Evolutionary conservation across 1,140 invertebrate genomes (phyloP).

Genomic region (Pseudobourletiella spinata): DNA sequence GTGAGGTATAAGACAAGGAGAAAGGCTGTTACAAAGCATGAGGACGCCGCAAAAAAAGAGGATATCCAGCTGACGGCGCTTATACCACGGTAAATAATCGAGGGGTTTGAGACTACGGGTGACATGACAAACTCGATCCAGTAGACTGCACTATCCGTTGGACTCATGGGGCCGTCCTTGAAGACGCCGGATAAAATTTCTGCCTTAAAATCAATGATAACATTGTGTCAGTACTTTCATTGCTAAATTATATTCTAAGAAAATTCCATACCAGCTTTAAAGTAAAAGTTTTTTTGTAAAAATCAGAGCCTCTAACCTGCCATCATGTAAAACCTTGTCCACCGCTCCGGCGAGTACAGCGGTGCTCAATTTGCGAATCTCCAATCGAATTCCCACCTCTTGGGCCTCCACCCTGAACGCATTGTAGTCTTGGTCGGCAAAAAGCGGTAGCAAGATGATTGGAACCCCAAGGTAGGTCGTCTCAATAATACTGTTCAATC

Average conservation of each 20-base stretch:
- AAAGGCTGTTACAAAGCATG: too few relatives aligned
- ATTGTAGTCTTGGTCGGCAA: constrained; percentile 22
- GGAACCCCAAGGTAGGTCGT: constrained; percentile 69
- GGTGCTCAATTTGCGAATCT: constrained; percentile 17
- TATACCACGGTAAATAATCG: too few relatives aligned
- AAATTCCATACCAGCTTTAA: constrained; percentile 45
- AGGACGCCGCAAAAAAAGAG: too few relatives aligned
- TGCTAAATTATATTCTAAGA: background rate
- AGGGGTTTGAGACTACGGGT: constrained; percentile 10
- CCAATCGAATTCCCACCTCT: constrained; percentile 26
- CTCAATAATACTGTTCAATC: constrained; percentile 67
- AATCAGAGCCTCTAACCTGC: constrained; percentile 28
- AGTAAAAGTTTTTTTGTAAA: constrained; percentile 51
- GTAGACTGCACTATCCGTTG: background rate
- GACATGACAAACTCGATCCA: constrained; percentile 30
- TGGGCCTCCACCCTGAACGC: constrained; percentile 14
- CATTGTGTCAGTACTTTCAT: constrained; percentile 5
- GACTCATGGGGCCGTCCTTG: constrained; percentile 8
- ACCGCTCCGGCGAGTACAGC: constrained; percentile 20
- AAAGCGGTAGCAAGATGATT: constrained; percentile 39
- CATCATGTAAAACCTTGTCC: constrained; percentile 19
- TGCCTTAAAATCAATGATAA: too few relatives aligned
- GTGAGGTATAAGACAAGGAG: too few relatives aligned
- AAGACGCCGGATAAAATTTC: constrained; percentile 12
- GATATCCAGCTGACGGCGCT: too few relatives aligned